phyloP scores from a whole-genome alignment of 2,113 vertebrate species.

The Aldabrachelys gigantea region DNA sequence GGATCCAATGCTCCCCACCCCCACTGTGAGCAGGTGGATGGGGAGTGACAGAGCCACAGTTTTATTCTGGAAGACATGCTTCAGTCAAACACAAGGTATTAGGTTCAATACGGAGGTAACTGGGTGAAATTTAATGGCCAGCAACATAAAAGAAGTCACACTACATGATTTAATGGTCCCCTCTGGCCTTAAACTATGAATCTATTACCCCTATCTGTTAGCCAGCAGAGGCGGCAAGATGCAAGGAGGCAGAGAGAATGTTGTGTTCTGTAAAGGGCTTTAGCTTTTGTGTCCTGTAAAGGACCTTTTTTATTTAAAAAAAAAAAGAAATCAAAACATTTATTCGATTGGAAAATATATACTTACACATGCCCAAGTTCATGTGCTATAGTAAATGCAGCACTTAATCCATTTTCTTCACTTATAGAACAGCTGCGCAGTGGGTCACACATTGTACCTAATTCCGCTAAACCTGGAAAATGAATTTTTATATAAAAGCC shows the following conservation, averaged over 20 bases:
- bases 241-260: neutral
- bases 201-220: neutral
- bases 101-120: neutral
- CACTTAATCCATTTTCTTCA: conserved; percentile 96
- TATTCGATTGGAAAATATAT: conserved; percentile 32
- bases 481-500: conserved; percentile 49
- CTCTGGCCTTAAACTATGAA: neutral
- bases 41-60: neutral
- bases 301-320: fast-evolving
- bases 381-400: conserved; percentile 96
- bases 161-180: neutral
- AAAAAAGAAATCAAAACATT: neutral
- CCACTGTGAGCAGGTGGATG: neutral
- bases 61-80: neutral
- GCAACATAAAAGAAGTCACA: neutral
- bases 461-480: conserved; percentile 91
- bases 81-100: neutral
- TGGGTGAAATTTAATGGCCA: neutral
- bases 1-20: neutral
- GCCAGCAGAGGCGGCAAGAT: neutral
- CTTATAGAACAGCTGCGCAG: conserved; percentile 96
- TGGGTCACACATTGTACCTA: conserved; percentile 96
- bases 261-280: neutral
- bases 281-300: neutral
- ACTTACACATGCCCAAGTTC: conserved; percentile 98